Evolutionary conservation across 2,113 vertebrate species (phyloP), one percentile per base, ranked within the genome.

Genomic region (Brienomyrus brachyistius): DNA sequence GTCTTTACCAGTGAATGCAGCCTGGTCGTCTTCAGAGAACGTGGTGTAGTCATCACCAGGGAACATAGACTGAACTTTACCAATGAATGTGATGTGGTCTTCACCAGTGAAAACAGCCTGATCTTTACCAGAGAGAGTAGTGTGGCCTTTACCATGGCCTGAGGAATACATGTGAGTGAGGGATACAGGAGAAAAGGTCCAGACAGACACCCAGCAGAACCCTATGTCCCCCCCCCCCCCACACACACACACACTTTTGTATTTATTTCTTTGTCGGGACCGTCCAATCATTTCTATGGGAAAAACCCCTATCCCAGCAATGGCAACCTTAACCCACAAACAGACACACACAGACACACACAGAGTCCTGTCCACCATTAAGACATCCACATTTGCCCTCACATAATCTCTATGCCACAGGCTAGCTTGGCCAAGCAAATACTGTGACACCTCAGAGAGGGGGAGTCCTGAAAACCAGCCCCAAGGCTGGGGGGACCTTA

Each of bases 401-500:
- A n/a, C 13, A 45, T 48, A 85, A 89, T n/a, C 77, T 31, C 74
- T 21, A 31, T 21, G 88, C 17, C 52, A 59, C 51, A 17, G 50
- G 88, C 77, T 27, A 27, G 50, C 19, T 51, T 82, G 50, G 86
- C 27, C 17, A 40, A 17, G 31, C 86, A 31, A 43, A 17, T 5
- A 2, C 31, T 90, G 91, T 92, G 92, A 92, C 92, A 94, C 93
- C 92, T 94, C 92, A 52, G 51, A 93, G 93, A 94, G 93, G 52
- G 90, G 91, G 77, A 94, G 94, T 23, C 47, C 47, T 50, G 47
- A 84, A 45, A 84, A 84, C 93, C 19, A 89, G 1, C 77, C n/a
- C 87, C 35, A 23, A n/a, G 15, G 89, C 91, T 47, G 66, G 90
- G 70, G 92, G 90, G 43, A 10, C 93, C 93, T 92, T 92, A 93